Evolutionary conservation across 2,888 invertebrate species (phyloP).

Genomic region (Cordilura impudica): DNA sequence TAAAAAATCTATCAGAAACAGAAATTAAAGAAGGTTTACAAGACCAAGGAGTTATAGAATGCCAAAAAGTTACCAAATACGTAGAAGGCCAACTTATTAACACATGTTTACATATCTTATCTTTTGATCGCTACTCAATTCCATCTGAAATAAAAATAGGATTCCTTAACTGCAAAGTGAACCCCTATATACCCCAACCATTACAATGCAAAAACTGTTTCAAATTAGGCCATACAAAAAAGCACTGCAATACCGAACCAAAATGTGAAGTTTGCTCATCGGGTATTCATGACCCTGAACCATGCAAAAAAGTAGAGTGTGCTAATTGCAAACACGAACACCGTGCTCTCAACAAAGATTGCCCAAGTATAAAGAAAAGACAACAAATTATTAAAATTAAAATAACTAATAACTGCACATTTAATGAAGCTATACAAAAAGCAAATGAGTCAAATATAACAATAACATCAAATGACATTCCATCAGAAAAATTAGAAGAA

Average conservation of each 20-base stretch:
- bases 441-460: not conserved
- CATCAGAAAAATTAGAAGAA: too few species aligned
- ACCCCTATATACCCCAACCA: constrained; percentile 36
- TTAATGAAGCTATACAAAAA: constrained; percentile 1
- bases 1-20: not conserved
- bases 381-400: constrained; percentile 33
- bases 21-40: constrained; percentile 12
- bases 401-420: constrained; percentile 18
- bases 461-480: too few species aligned
- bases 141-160: too few species aligned
- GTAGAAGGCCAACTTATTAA: constrained; percentile 11
- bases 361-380: constrained; percentile 29
- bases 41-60: constrained; percentile 2
- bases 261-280: constrained; percentile 25
- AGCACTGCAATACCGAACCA: constrained; percentile 16
- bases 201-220: constrained; percentile 37
- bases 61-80: constrained; percentile 25
- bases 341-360: constrained; percentile 28
- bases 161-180: not conserved
- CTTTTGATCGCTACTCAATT: too few species aligned
- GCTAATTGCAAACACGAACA: constrained; percentile 16
- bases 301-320: constrained; percentile 21
- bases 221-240: constrained; percentile 39
- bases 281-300: constrained; percentile 13
- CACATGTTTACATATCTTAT: not conserved